These are phyloP conservation scores for Aurelia sp. DNA, from an alignment of 30 jellyfish, hydroid and myxozoan species.

Conservation along the genomic window DNA sequence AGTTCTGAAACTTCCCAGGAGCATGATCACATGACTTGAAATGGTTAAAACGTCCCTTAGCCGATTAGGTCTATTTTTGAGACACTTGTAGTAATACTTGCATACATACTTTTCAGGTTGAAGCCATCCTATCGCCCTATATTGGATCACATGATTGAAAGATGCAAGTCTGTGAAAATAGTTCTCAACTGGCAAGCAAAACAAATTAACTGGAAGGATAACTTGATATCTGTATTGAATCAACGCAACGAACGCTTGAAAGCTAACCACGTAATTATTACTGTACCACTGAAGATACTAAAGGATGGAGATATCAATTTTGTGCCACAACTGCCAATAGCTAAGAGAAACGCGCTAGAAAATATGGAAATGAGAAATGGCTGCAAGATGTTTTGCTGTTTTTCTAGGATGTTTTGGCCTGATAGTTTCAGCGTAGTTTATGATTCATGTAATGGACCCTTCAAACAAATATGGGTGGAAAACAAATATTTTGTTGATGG, in stretches of 20 bases:
- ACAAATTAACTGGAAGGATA: conserved; percentile 23
- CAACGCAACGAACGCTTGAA: background rate
- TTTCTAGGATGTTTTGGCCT: conserved; percentile 55
- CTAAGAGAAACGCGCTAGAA: conserved; percentile 19
- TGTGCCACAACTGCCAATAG: conserved; percentile 22
- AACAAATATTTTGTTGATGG: conserved; percentile 9
- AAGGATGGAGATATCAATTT: conserved; percentile 49
- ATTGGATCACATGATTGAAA: conserved; percentile 20
- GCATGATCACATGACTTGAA: too few species aligned
- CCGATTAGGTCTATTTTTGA: too few species aligned
- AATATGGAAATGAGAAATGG: conserved; percentile 70
- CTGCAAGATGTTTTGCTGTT: conserved; percentile 61
- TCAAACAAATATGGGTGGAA: conserved; percentile 66
- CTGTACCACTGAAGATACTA: conserved; percentile 64
- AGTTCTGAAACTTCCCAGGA: too few species aligned
- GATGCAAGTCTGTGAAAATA: conserved; percentile 17
- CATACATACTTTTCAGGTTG: conserved; percentile 17
- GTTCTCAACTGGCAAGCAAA: conserved; percentile 54
- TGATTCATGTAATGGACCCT: conserved; percentile 18
- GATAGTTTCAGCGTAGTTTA: background rate
- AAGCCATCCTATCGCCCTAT: conserved; percentile 21
- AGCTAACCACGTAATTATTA: conserved; percentile 10
- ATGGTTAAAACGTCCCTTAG: too few species aligned
- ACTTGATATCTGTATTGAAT: background rate
- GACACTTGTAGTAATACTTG: too few species aligned